Evolutionary conservation across 2,888 invertebrate genomes (phyloP).

Genomic region (Philereme vetulata): DNA sequence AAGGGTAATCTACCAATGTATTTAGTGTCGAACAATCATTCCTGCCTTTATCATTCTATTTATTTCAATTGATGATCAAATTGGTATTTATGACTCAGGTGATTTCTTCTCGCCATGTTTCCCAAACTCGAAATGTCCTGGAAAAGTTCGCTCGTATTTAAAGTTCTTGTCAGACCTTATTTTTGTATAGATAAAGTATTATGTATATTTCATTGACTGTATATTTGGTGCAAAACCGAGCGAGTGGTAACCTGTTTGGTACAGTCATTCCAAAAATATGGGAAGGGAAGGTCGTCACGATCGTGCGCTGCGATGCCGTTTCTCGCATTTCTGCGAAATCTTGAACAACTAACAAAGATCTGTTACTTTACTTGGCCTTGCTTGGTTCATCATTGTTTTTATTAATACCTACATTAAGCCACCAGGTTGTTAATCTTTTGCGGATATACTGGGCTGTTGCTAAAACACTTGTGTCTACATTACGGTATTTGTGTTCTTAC

Average conservation of each 20-base stretch:
- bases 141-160: not conserved
- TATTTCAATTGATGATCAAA: too few relatives aligned
- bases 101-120: not conserved
- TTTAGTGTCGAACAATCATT: too few relatives aligned
- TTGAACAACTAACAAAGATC: slow-evolving; percentile 5
- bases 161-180: slow-evolving; percentile 8
- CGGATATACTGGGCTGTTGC: too few relatives aligned
- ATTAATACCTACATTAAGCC: too few relatives aligned
- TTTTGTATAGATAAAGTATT: not conserved
- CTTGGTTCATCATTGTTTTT: too few relatives aligned
- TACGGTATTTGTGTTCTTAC: too few relatives aligned
- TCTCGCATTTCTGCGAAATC: slow-evolving; percentile 17
- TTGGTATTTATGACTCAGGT: too few relatives aligned
- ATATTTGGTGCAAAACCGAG: slow-evolving; percentile 1
- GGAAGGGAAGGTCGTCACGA: slow-evolving; percentile 48
- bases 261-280: slow-evolving; percentile 50
- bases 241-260: slow-evolving; percentile 41
- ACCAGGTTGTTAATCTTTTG: too few relatives aligned
- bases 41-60: too few relatives aligned
- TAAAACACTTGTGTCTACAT: too few relatives aligned
- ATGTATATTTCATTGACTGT: slow-evolving; percentile 11
- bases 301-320: slow-evolving; percentile 17
- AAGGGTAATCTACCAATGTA: too few relatives aligned
- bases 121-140: not conserved
- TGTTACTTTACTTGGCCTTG: not conserved